A percentile compares a stretch with the other conserved stretches of the same genome.
Evolutionary conservation across 2,113 vertebrate genomes (phyloP).

Genomic region (Megaceryle maxima): DNA sequence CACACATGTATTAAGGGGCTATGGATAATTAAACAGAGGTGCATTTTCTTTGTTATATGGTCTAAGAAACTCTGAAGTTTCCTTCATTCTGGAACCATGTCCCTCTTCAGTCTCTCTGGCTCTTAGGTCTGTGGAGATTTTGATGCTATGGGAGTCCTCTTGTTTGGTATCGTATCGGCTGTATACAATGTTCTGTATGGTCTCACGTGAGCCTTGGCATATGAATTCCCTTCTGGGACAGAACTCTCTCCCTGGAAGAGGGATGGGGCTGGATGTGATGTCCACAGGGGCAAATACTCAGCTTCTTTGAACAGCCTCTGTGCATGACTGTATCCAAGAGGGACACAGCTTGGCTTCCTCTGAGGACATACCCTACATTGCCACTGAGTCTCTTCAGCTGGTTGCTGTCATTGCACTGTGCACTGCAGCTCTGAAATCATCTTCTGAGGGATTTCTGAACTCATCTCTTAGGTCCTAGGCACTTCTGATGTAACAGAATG

Average conservation of each 20-base stretch:
- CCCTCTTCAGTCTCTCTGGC: not conserved
- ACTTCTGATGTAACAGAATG: not conserved
- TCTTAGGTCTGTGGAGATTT: not conserved
- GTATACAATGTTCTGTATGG: fast-evolving
- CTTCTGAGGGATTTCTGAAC: not conserved
- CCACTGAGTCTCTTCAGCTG: not conserved
- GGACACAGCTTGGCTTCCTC: not conserved
- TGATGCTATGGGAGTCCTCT: not conserved
- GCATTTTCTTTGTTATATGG: not conserved
- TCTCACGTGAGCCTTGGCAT: not conserved
- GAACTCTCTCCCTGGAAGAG: not conserved
- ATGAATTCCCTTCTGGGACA: not conserved
- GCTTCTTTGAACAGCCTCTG: not conserved
- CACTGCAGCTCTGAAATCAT: not conserved
- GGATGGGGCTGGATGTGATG: not conserved
- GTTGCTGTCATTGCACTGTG: not conserved
- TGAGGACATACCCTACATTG: fast-evolving
- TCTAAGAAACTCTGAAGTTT: not conserved
- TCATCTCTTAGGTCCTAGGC: not conserved
- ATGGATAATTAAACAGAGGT: not conserved
- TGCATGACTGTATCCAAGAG: not conserved
- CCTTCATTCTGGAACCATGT: not conserved
- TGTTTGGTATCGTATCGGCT: not conserved
- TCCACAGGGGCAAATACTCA: not conserved
- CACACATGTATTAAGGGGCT: not conserved